Evolutionary conservation across 2,113 vertebrate species (phyloP), one percentile per base, ranked within the genome.

Genomic region (Progne subis): DNA sequence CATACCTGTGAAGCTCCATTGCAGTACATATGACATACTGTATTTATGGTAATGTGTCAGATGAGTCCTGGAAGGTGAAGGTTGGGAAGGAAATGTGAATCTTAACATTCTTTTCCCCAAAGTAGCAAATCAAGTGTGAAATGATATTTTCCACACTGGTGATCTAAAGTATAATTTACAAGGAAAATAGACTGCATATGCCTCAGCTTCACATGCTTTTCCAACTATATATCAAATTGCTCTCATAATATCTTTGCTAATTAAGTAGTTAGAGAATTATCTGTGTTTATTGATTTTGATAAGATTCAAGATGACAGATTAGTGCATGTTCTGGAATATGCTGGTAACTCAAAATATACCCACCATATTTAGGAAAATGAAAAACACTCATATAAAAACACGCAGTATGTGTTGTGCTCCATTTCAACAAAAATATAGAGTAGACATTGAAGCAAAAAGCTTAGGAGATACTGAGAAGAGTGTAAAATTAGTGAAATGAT

Each of bases 101-200:
- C 86, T 67, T 95, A 92, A 96, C 81, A 18, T 78, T 93, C 65
- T 61, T 87, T 92, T 89, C 59, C 82, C 61, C 81, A 85, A 92
- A 94, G 60, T 86, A 55, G 3, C 83, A 83, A 96, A 90, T 95
- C 78, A 95, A 91, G 72, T 92, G 64, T 86, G 94, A 86, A 96
- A 97, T 90, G 23, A 28, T 92, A 77, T 91, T 97, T 97, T 97
- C 91, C 93, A 96, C 59, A 52, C 57, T 94, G 57, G 87, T 96
- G 80, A 81, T 92, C 65, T 84, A 91, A 96, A 96, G 74, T 63
- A 93, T 97, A 95, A 97, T 97, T 97, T 95, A 94, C 63, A 68
- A 59, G 92, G 75, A 91, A 95, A 90, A 53, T 82, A 84, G 65
- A 69, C 77, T 65, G 47, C 43, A 88, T 90, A 50, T 86, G 41